Percentiles rank a stretch among this genome's conserved stretches.
Evolutionary conservation across 53 echinoderm and acorn worm species (phyloP).

Genomic region (Hippasteria phrygiana): DNA sequence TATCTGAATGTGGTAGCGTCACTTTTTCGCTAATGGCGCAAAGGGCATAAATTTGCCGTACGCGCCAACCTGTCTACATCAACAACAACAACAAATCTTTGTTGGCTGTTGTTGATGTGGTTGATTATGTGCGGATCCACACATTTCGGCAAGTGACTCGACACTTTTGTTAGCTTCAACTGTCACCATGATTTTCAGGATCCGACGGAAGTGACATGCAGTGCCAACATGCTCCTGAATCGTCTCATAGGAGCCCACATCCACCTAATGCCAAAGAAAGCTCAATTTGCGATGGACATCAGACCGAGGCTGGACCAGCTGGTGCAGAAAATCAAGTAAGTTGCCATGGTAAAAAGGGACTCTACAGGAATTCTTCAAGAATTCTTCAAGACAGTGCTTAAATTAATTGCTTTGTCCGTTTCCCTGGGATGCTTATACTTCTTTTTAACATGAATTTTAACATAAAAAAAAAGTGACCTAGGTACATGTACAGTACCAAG

Average conservation of each 20-base stretch:
- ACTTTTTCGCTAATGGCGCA: too few relatives aligned
- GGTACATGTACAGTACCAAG: too few relatives aligned
- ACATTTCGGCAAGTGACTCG: not conserved
- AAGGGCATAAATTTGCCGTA: too few relatives aligned
- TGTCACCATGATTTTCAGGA: constrained; percentile 52
- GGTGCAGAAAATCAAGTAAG: constrained; percentile 72
- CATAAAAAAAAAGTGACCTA: too few relatives aligned
- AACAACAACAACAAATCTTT: too few relatives aligned
- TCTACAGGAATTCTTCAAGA: not conserved
- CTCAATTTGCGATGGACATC: constrained; percentile 69
- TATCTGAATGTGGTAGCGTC: too few relatives aligned
- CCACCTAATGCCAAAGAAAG: constrained; percentile 69
- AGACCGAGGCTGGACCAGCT: constrained; percentile 70
- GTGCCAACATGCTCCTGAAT: constrained; percentile 77
- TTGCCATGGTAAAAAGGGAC: not conserved
- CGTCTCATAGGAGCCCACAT: constrained; percentile 80
- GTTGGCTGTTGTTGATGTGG: not conserved
- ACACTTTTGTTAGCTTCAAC: not conserved
- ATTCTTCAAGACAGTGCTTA: not conserved
- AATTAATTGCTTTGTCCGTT: too few relatives aligned
- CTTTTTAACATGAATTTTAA: too few relatives aligned
- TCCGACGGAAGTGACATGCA: constrained; percentile 42
- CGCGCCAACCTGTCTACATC: too few relatives aligned
- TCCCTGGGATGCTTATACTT: too few relatives aligned
- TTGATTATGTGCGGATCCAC: not conserved